Base-by-base conservation (phyloP, 2,888 invertebrate genomes). In the Chrysodeixis includens region DNA sequence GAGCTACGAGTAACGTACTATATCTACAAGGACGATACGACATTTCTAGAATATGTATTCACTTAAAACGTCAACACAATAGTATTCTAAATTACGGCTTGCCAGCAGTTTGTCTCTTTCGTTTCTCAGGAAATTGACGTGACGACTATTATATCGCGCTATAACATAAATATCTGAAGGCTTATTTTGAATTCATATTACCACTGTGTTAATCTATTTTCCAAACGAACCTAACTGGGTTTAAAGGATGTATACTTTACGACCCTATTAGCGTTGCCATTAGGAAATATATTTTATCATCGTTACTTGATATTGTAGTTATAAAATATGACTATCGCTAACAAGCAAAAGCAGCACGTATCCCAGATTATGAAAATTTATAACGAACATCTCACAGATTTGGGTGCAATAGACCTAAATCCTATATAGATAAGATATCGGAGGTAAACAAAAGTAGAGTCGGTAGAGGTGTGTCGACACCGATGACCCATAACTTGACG, bases 401-500 rank as follows among this genome's bases (percentile, higher is more conserved):
- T 20, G 51, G 66, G 20, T 74, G 71, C 71, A 73, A 78, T 78
- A 76, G 71, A 77, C 84, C 79, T 52, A 81, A 73, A 79, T 79
- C 74, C 71, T 32, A 74, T 32, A 69, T 63, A 83, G 84, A 86
- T 86, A 82, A 81, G 74, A 69, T 79, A 69, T 64, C 59, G 63
- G 64, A 26, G 57, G 26, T n/a, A 40, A 56, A 61, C 54, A 65
- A 65, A 67, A 62, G 55, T 26, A 76, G 55, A 62, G 46, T 52
- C 65, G 64, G 61, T 51, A 56, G 70, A 69, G 64, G 72, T 79
- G 81, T 82, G 79, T 84, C 68, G 74, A 57, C 72, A 63, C 66
- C 67, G 76, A 72, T 88, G 87, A 87, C 87, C 86, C 74, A 79
- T 79, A 79, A 78, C 69, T 70, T 76, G 73, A 66, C 40, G 66